Evolutionary conservation across 2,888 invertebrate genomes (phyloP).

Genomic region (Callyntrura sp.): DNA sequence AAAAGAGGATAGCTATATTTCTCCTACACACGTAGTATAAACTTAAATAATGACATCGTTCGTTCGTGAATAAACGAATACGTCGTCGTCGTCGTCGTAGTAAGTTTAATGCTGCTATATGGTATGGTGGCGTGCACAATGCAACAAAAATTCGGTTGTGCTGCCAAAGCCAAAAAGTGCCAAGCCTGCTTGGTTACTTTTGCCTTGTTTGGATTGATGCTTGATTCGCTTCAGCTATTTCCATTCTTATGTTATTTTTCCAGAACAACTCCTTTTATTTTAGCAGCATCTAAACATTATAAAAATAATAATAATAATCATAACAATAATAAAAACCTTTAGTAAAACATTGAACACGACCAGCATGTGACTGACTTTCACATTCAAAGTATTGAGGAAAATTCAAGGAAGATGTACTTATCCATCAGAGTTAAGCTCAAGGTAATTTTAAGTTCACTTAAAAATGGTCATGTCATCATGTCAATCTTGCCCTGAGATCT

Average conservation of each 20-base stretch:
- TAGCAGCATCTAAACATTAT: neutral
- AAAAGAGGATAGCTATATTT: constrained; percentile 8
- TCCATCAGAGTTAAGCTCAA: no score
- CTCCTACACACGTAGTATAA: constrained; percentile 19
- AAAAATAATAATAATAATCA: no score
- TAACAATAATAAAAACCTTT: no score
- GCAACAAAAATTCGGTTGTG: constrained; percentile 42
- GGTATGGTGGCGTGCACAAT: neutral
- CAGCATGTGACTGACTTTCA: no score
- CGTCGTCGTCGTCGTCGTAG: neutral
- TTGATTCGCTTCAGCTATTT: constrained; percentile 70
- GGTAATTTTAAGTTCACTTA: no score
- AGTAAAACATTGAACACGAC: no score
- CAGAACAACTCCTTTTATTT: constrained; percentile 50
- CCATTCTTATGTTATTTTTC: constrained; percentile 49
- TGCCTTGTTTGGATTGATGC: constrained; percentile 67
- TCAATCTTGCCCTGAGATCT: no score
- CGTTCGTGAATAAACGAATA: neutral
- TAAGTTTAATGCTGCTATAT: neutral
- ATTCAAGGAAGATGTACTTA: no score
- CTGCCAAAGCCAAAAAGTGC: constrained; percentile 6
- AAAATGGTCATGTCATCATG: no score
- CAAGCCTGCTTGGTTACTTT: constrained; percentile 46
- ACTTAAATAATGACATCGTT: neutral
- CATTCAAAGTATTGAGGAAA: no score